A percentile compares a stretch with the other conserved stretches of the same genome.
Conservation (phyloP, 37 sponge, comb jelly and placozoan genomes). For the Halisarca cf. caerulea region DNA sequence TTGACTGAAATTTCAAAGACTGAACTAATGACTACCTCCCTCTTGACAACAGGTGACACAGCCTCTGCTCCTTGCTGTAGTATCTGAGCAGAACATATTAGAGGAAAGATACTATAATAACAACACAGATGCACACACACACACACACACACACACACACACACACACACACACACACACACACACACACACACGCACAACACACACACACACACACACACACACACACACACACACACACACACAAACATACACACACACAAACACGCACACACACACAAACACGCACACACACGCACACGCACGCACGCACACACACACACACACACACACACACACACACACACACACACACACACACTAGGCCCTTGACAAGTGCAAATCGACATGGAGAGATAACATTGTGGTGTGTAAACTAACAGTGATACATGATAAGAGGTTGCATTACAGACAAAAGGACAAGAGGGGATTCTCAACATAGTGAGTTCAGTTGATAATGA, state of each 20-base stretch:
- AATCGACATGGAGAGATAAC: too few species aligned
- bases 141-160: conserved; percentile 28
- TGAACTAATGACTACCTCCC: background rate
- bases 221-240: conserved; percentile 39
- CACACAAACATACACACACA: conserved; percentile 19
- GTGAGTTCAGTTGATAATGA: too few species aligned
- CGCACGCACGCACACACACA: conserved; percentile 34
- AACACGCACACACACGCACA: conserved; percentile 13
- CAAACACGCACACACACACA: too few species aligned
- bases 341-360: too few species aligned
- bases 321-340: conserved; percentile 28
- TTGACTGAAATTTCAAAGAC: background rate
- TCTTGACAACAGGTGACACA: background rate
- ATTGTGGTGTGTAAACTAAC: too few species aligned
- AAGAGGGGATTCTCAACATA: too few species aligned
- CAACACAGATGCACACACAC: background rate
- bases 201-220: background rate
- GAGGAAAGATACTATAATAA: conserved; percentile 41
- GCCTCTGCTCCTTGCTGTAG: background rate
- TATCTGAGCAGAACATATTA: conserved; percentile 8
- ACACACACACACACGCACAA: conserved; percentile 20
- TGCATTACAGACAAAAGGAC: too few species aligned
- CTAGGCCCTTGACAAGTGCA: too few species aligned
- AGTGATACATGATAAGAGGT: too few species aligned
- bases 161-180: conserved; percentile 37